Conservation (phyloP, 2,797 vertebrate species). For the Macropus fuliginosus region DNA sequence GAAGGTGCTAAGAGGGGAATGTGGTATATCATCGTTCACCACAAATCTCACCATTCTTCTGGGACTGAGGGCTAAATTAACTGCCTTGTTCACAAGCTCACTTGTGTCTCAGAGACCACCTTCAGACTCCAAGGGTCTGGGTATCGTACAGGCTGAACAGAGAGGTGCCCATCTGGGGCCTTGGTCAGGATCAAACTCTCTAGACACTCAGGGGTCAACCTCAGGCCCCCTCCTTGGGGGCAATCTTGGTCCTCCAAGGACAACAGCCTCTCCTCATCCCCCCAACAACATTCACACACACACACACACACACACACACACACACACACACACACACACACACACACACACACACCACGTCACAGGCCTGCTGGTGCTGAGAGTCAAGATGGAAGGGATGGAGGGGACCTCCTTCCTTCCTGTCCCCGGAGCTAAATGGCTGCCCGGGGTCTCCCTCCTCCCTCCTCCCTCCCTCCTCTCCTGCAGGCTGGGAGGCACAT, state of each 20-base stretch:
- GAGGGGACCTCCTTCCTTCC: slow-evolving; percentile 4
- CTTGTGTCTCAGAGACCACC: neutral
- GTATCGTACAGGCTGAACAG: neutral
- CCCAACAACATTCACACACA: neutral
- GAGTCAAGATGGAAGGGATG: neutral
- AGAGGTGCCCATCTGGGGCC: neutral
- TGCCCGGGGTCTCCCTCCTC: slow-evolving; percentile 28
- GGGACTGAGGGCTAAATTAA: neutral
- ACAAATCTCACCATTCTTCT: neutral
- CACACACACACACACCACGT: neutral
- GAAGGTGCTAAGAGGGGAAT: neutral
- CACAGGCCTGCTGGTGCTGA: neutral
- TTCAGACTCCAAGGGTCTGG: neutral
- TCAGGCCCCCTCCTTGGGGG: neutral
- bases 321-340: neutral
- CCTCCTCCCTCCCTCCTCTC: slow-evolving; percentile 46
- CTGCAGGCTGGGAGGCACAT: slow-evolving; percentile 92
- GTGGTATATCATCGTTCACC: neutral
- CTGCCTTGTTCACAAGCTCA: neutral
- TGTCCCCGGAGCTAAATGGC: neutral
- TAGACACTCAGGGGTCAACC: neutral
- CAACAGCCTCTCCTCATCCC: neutral
- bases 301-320: too few relatives aligned
- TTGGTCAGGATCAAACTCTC: neutral
- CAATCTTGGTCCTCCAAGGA: neutral